Base-by-base conservation (phyloP, 2,113 vertebrate species). In the Microcebus griseorufus region DNA sequence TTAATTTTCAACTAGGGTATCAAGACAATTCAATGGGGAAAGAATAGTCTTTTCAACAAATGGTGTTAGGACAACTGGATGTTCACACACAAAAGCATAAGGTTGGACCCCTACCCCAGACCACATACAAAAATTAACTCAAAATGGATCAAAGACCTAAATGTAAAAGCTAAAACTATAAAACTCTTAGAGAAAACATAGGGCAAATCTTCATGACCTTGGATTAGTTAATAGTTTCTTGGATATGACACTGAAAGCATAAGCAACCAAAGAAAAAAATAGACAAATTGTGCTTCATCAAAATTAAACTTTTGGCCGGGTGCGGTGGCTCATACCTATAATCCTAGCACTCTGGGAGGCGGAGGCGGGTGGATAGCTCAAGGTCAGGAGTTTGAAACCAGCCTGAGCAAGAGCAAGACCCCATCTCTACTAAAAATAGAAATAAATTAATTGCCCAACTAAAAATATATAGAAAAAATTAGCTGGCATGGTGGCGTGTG, bases 211-310 rank as follows among this genome's bases (percentile, higher is more conserved):
- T 90, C n/a, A 62, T 45, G 18, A 90, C 39, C 29, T 45, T 82
- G 64, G 34, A 80, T 84, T 75, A 93, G 42, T 55, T 53, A 34
- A 37, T 70, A 3, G 53, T 93, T 93, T 90, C 62, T 95, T 53
- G 51, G 51, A 85, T 90, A 90, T 67, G 65, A 42, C 34, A 65
- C 93, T 23, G 90, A 97, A 94, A 90, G 13, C 48, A 67, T 18
- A 92, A 92, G 78, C 25, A 88, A 92, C 62, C n/a, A 72, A 96
- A 96, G 80, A 62, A 88, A 96, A 69, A 88, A 60, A 53, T 9
- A 65, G 67, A 86, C 42, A 89, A 69, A 87, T 60, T 48, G 55
- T 37, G 64, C 60, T 93, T 90, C 60, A 70, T 70, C 73, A 87
- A 62, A 81, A 85, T 75, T 45, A 32, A 95, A 76, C 10, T 60